Evolutionary conservation across 2,888 invertebrate genomes (phyloP), one percentile per base, ranked within the genome.

Genomic region (Odontocolon sp.): DNA sequence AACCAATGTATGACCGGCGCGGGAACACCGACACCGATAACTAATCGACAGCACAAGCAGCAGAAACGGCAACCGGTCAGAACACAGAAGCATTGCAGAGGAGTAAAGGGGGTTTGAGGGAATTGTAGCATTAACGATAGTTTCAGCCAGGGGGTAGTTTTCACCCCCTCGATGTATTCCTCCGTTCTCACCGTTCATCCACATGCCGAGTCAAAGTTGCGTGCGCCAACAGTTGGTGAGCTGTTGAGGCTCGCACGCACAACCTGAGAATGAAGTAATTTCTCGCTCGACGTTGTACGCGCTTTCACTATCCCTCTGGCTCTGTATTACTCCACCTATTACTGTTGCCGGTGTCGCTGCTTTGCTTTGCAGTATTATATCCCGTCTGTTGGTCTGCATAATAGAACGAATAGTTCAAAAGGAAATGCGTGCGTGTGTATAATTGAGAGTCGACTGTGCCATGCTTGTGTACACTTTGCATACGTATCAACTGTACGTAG

Each of bases 381-480:
- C 36, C 42, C 68, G 69, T 74, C 74, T 57, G 68, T 31, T 11
- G 54, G 57, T 26, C 63, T 63, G 54, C 31, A 64, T 69, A 69
- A 69, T 26, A 16, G 38, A 45, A 38, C 11, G 40, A n/a, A 31
- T 14, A 8, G 18, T 3, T 11, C 0, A 47, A 23, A 38, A n/a
- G 28, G 2, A 18, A 16, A 47, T 31, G 18, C 1, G 9, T 14
- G 50, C 5, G 11, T 5, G 9, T 1, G 28, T 5, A 23, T 26
- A 9, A 16, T n/a, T 5, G 23, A 40, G 16, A n/a, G 8, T 61
- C 45, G 28, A 45, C 26, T n/a, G 16, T 36, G 33, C 59, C 11
- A 28, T 63, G 73, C 61, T 74, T 74, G 67, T 56, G 45, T 56
- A 54, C 52, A 47, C 73, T 47, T 68, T 47, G 73, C 61, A 68